phyloP scores from a whole-genome alignment of 1,140 invertebrate genomes.

The Plutomurus gul region DNA sequence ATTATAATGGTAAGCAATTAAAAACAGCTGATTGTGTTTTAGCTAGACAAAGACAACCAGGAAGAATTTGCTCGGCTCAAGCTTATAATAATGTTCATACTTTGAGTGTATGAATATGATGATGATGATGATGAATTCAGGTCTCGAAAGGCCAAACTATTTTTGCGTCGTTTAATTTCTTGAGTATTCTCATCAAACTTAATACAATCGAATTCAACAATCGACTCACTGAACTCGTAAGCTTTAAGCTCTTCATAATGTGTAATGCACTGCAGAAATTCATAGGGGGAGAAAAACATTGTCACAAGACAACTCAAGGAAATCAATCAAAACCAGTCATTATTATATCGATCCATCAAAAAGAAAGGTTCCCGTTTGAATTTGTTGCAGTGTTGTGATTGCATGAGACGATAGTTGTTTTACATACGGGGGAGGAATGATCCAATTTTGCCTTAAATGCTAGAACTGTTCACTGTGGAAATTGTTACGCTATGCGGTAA shows the following conservation, averaged over 20 bases:
- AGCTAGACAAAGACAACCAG: neutral
- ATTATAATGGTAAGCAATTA: too few relatives aligned
- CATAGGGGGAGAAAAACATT: too few relatives aligned
- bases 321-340: too few relatives aligned
- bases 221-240: neutral
- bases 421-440: too few relatives aligned
- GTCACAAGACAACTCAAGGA: too few relatives aligned
- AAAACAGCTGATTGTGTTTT: too few relatives aligned
- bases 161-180: neutral
- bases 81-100: neutral
- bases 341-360: too few relatives aligned
- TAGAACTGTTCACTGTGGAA: conserved; percentile 1
- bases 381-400: neutral
- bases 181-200: neutral
- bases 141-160: conserved; percentile 4
- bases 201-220: neutral
- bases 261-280: neutral
- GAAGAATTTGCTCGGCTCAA: neutral
- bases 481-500: neutral
- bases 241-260: neutral
- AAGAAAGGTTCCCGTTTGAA: too few relatives aligned
- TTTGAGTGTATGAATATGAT: neutral
- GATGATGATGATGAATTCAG: neutral
- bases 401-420: too few relatives aligned
- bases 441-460: neutral